These are phyloP conservation scores for Eudyptes chrysolophus DNA, from an alignment of 2,113 vertebrate species.

Conservation along the genomic window DNA sequence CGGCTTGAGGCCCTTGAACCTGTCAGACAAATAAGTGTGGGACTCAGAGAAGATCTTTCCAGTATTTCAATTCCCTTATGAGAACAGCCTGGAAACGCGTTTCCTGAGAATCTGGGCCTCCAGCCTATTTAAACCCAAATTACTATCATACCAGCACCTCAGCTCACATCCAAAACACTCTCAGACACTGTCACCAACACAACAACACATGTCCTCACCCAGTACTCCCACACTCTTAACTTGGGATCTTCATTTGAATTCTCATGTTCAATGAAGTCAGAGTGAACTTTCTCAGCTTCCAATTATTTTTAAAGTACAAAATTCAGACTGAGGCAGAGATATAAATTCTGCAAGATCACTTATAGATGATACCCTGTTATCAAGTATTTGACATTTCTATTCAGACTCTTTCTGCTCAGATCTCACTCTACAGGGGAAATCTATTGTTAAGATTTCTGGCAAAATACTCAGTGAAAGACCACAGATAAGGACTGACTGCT, in stretches of 20 bases:
- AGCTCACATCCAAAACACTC: background rate
- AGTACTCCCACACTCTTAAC: background rate
- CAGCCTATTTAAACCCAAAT: background rate
- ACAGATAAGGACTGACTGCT: background rate
- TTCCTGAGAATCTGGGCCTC: background rate
- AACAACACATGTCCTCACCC: background rate
- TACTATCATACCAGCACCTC: background rate
- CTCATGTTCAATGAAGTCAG: background rate
- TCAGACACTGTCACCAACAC: background rate
- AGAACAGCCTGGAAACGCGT: background rate
- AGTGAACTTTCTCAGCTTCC: constrained; percentile 7
- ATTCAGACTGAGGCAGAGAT: background rate
- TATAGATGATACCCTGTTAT: background rate
- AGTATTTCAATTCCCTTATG: background rate
- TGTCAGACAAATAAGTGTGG: constrained; percentile 54
- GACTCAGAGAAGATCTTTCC: background rate
- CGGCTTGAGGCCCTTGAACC: constrained; percentile 99
- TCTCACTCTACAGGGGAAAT: background rate
- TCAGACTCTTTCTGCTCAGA: background rate
- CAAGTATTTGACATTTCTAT: background rate
- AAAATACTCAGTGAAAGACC: background rate
- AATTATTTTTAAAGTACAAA: background rate
- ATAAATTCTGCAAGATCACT: background rate
- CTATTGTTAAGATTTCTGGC: background rate
- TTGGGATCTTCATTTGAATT: background rate